Evolutionary conservation across 2,113 vertebrate species (phyloP).

Genomic region (Dunckerocampus dactyliophorus): DNA sequence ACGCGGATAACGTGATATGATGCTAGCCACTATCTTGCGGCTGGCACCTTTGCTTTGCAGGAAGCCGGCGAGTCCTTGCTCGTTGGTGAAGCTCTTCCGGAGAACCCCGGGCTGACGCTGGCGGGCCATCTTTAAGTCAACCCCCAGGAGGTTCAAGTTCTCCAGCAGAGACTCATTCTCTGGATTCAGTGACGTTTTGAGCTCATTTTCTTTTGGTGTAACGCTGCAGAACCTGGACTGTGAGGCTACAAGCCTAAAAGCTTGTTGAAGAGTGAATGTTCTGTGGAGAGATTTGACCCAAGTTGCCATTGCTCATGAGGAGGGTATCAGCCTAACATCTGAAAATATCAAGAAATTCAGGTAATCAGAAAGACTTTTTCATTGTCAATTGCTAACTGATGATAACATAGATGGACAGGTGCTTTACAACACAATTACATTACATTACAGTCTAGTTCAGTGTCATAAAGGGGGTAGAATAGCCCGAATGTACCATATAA

Average conservation of each 20-base stretch:
- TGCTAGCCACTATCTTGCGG: conserved; percentile 62
- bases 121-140: conserved; percentile 70
- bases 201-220: not conserved
- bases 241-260: conserved; percentile 4
- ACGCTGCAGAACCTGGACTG: conserved; percentile 21
- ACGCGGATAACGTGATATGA: conserved; percentile 76
- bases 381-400: no score
- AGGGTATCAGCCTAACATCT: not conserved
- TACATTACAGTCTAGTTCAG: no score
- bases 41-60: conserved; percentile 73
- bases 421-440: no score
- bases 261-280: not conserved
- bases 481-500: no score
- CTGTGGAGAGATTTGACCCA: conserved; percentile 14
- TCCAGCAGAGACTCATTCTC: conserved; percentile 70
- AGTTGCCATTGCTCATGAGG: conserved; percentile 37
- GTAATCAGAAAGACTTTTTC: not conserved
- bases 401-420: no score
- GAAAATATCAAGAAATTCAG: not conserved
- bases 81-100: conserved; percentile 64
- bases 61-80: conserved; percentile 68
- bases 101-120: conserved; percentile 70
- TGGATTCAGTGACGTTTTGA: not conserved
- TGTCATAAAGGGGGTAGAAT: no score
- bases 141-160: conserved; percentile 70